Evolutionary conservation across 2,797 vertebrate genomes (phyloP), one percentile per base, ranked within the genome.

Genomic region (Podargus strigoides): DNA sequence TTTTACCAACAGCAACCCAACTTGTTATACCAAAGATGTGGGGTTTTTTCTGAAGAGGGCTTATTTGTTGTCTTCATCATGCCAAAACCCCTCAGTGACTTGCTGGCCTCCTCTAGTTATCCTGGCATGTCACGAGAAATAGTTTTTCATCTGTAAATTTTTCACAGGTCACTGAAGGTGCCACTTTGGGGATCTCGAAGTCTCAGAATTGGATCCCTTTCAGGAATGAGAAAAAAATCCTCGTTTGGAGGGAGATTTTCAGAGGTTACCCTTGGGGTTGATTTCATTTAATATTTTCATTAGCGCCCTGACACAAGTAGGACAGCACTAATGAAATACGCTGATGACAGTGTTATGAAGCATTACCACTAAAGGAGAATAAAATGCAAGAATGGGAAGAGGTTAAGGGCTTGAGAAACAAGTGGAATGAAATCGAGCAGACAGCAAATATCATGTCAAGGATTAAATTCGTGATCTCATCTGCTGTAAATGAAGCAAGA

Each of bases 261-360:
- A 80, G 78, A 88, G 39, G 44, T 86, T 87, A 81, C 37, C 41
- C 27, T 46, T 8, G 30, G 41, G 7, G 10, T 39, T 90, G 76
- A 81, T 67, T 94, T 92, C 11, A 70, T 77, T 85, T 80, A 47
- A 46, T 34, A 62, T 87, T 95, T 95, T 87, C 68, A 49, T 73
- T 86, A 78, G 36, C 7, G 1, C 14, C 49, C 50, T 53, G 50
- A 50, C 47, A 42, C 63, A 90, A 93, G 32, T 73, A 76, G 74
- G 89, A 62, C 46, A 66, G 67, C 3, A 2, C 66, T 94, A 78
- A 73, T 66, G 55, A 75, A 88, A 66, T 34, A 55, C 3, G 1
- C 24, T n/a, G 64, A 46, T 53, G 73, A 44, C 27, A 5, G 58
- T 16, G 56, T 77, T 73, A 56, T 27, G 42, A 74, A 70, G 28